These are phyloP conservation scores for Amazonetta brasiliensis DNA, from an alignment of 2,797 vertebrate genomes.

Conservation along the genomic window DNA sequence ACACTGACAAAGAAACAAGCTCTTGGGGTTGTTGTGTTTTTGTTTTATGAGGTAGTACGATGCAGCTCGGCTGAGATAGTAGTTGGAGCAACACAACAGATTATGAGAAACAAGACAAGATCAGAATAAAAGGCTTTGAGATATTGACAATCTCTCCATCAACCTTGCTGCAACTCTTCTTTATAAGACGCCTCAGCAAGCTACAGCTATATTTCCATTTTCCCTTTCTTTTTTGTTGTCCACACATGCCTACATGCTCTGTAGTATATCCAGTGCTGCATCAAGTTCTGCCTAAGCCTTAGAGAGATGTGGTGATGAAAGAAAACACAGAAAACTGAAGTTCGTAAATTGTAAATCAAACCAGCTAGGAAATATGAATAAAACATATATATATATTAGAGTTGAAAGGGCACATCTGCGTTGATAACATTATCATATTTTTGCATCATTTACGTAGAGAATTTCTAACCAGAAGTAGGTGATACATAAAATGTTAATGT, in stretches of 20 bases:
- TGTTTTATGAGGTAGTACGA: background rate
- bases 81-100: background rate
- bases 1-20: background rate
- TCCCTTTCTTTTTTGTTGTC: background rate
- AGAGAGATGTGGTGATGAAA: background rate
- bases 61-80: background rate
- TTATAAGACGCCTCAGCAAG: background rate
- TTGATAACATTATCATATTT: background rate
- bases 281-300: background rate
- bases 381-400: background rate
- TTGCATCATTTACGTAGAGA: background rate
- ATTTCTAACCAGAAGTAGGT: background rate
- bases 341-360: background rate
- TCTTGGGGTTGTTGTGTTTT: background rate
- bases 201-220: background rate
- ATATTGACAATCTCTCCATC: background rate
- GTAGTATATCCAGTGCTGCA: rapidly evolving
- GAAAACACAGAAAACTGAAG: background rate
- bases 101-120: background rate
- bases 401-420: background rate
- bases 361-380: background rate
- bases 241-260: rapidly evolving
- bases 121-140: background rate
- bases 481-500: background rate
- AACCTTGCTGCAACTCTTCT: background rate